Conservation (phyloP, 2,888 invertebrate genomes). For the Eupithecia vulgata region DNA sequence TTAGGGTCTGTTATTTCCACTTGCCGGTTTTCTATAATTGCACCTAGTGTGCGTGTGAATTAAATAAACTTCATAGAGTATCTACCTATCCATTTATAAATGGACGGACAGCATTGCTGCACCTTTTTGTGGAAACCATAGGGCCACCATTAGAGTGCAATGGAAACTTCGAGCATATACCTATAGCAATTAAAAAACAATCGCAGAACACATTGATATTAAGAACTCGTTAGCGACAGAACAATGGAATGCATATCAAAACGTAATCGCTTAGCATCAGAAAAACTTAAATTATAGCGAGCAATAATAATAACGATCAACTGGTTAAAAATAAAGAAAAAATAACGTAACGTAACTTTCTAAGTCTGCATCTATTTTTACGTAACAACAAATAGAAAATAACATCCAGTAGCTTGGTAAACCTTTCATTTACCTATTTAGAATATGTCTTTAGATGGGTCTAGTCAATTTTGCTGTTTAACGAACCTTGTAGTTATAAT, state of each 20-base stretch:
- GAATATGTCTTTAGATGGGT: slow-evolving; percentile 13
- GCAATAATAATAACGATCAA: slow-evolving; percentile 31
- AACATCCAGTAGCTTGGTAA: slow-evolving; percentile 17
- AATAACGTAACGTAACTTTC: slow-evolving; percentile 42
- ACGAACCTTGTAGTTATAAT: slow-evolving; percentile 18
- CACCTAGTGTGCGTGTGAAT: slow-evolving; percentile 75
- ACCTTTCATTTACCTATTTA: slow-evolving; percentile 30
- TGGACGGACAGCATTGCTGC: background rate
- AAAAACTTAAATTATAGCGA: slow-evolving; percentile 32
- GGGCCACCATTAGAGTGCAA: background rate
- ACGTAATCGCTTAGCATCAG: slow-evolving; percentile 36
- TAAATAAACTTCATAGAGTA: slow-evolving; percentile 79
- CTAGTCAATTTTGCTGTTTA: slow-evolving; percentile 22
- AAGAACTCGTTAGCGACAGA: slow-evolving; percentile 37
- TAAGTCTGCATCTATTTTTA: slow-evolving; percentile 45
- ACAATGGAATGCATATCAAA: slow-evolving; percentile 38
- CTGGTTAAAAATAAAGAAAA: slow-evolving; percentile 42
- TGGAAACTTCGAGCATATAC: background rate
- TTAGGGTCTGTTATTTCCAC: slow-evolving; percentile 57
- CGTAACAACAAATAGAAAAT: slow-evolving; percentile 43
- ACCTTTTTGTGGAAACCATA: background rate
- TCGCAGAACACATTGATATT: slow-evolving; percentile 37
- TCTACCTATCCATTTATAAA: too few relatives aligned
- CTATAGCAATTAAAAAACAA: slow-evolving; percentile 16
- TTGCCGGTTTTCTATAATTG: slow-evolving; percentile 68